Evolutionary conservation across 2,888 invertebrate species (phyloP).

Genomic region (Caenorhabditis japonica): DNA sequence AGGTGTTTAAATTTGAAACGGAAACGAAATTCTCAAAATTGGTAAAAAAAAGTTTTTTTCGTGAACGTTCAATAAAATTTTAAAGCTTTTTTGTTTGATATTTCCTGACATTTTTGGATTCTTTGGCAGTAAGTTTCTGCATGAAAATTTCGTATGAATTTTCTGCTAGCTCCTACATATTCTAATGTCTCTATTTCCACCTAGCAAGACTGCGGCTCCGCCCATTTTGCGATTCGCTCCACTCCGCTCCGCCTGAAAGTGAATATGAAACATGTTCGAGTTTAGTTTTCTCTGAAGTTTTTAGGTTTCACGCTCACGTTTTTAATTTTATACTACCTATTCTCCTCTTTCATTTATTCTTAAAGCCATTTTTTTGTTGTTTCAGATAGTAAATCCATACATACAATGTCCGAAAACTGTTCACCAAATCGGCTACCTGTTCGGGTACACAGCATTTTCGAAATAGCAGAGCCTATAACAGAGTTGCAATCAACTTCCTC

Average conservation of each 20-base stretch:
- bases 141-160: too few relatives aligned
- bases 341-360: not conserved
- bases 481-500: conserved; percentile 10
- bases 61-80: too few relatives aligned
- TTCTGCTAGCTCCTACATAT: too few relatives aligned
- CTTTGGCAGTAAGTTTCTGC: too few relatives aligned
- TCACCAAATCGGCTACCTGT: conserved; percentile 16
- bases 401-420: conserved; percentile 34
- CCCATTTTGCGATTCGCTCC: conserved; percentile 21
- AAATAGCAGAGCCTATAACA: conserved; percentile 16
- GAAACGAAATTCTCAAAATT: too few relatives aligned
- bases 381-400: not conserved
- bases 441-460: conserved; percentile 35
- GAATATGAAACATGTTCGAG: conserved; percentile 24
- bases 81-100: too few relatives aligned
- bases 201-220: conserved; percentile 13
- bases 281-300: not conserved
- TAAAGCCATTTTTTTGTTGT: not conserved
- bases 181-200: too few relatives aligned
- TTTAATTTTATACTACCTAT: too few relatives aligned
- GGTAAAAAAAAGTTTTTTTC: too few relatives aligned
- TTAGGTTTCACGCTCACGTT: too few relatives aligned
- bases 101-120: too few relatives aligned
- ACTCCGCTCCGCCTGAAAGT: conserved; percentile 16
- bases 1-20: too few relatives aligned